Evolutionary conservation across 2,888 invertebrate species (phyloP), one percentile per base, ranked within the genome.

Genomic region (Gortyna flavago): DNA sequence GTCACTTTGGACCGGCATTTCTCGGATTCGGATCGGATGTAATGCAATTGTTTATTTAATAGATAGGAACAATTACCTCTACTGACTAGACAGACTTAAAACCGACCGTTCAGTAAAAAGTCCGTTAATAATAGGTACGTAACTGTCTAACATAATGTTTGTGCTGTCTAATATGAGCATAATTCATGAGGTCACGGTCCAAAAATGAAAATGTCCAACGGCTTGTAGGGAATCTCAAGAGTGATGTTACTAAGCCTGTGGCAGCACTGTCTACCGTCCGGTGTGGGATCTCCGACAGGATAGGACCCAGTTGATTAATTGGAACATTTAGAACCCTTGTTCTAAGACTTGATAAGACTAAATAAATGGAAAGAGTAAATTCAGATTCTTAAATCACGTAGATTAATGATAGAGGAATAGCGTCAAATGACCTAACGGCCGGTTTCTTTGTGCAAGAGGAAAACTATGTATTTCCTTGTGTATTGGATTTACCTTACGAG

Each of bases 31-130:
- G n/a, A n/a, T n/a, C n/a, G n/a, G n/a, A n/a, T n/a, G n/a, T n/a
- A n/a, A n/a, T n/a, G n/a, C n/a, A n/a, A n/a, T n/a, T n/a, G 64
- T 35, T 73, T 65, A 80, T 25, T 66, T 64, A 29, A 38, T 6
- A 51, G 74, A 59, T 13, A 35, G 54, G 66, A 61, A 67, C 75
- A 67, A 21, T 62, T 61, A 81, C 81, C 81, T 75, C 54, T 73
- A 57, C 29, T 41, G 25, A 29, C 73, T 59, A 61, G 38, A 51
- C 11, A 44, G 35, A 18, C 29, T 35, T 41, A 67, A 66, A 66
- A 54, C 25, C 59, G 29, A 6, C 29, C 29, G 51, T 66, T 59
- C n/a, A 66, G 32, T 73, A 66, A 41, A 72, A 48, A n/a, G 1
- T 44, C 81, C 66, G 81, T 81, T 74, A 79, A 38, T 18, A 48